These are phyloP conservation scores for Uromys caudimaculatus DNA, from an alignment of 2,797 vertebrate genomes.

Conservation along the genomic window DNA sequence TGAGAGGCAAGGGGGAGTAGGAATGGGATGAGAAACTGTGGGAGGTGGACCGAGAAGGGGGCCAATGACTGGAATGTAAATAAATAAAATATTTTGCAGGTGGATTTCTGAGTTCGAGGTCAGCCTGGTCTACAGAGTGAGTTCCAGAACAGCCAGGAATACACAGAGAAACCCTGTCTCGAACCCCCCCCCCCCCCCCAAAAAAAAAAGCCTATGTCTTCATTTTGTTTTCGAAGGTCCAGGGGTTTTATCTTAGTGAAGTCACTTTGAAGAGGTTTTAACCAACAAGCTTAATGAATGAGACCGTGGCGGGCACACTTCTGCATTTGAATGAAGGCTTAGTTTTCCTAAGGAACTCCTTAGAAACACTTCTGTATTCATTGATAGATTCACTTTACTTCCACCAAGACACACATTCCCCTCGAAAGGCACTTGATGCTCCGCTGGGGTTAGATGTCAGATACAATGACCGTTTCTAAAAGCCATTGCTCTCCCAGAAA, in stretches of 20 bases:
- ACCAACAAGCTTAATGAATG: conserved; percentile 15
- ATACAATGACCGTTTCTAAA: conserved; percentile 60
- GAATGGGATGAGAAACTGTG: neutral
- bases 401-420: conserved; percentile 25
- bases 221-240: conserved; percentile 9
- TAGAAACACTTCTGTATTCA: conserved; percentile 1
- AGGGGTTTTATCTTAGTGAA: neutral
- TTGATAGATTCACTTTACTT: conserved; percentile 56
- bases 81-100: neutral
- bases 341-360: conserved; percentile 24
- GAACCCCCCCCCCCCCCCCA: too few relatives aligned
- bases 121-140: too few relatives aligned
- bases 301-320: neutral
- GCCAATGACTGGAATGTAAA: neutral
- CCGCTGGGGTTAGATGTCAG: conserved; percentile 43
- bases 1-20: neutral
- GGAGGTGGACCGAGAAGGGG: too few relatives aligned
- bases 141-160: too few relatives aligned
- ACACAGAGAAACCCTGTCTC: too few relatives aligned
- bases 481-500: conserved; percentile 34
- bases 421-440: conserved; percentile 52
- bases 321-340: neutral
- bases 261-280: conserved; percentile 19
- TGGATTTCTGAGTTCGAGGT: too few relatives aligned
- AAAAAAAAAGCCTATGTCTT: neutral